These are phyloP conservation scores for Brachionichthys hirsutus DNA, from an alignment of 2,113 vertebrate genomes.

Conservation along the genomic window DNA sequence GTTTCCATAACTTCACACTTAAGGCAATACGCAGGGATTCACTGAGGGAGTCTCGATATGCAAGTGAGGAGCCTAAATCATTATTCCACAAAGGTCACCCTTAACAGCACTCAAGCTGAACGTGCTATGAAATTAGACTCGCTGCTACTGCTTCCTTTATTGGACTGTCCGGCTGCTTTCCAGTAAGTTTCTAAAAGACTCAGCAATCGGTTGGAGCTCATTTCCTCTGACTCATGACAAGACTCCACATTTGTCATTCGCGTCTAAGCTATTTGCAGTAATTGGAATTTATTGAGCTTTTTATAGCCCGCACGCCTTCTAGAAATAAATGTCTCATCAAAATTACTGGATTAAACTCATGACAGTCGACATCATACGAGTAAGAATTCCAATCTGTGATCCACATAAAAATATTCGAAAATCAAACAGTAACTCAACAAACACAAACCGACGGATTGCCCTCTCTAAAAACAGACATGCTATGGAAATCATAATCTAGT, in stretches of 20 bases:
- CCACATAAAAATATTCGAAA: not conserved
- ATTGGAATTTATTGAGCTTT: conserved; percentile 18
- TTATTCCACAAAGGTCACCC: not conserved
- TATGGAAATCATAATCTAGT: conserved; percentile 41
- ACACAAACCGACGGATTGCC: conserved; percentile 27
- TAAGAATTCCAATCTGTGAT: conserved; percentile 6
- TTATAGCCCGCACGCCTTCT: conserved; percentile 17
- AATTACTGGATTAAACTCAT: not conserved
- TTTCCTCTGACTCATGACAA: conserved; percentile 54
- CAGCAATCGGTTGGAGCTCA: conserved; percentile 17
- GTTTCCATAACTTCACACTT: conserved; percentile 64
- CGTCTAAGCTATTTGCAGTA: conserved; percentile 15
- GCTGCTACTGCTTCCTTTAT: not conserved
- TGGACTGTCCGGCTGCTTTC: not conserved
- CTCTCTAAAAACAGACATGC: conserved; percentile 35
- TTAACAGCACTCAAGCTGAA: not conserved
- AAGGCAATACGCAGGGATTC: conserved; percentile 24
- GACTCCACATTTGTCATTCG: conserved; percentile 1
- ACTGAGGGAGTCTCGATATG: conserved; percentile 5
- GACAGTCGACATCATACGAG: not conserved
- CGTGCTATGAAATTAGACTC: not conserved
- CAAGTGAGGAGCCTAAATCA: conserved; percentile 14
- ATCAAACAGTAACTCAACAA: conserved; percentile 19
- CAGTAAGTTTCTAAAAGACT: conserved; percentile 25
- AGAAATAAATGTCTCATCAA: not conserved